These are phyloP conservation scores for Aleiodes leptofemur DNA, from an alignment of 2,888 invertebrate species.

Conservation along the genomic window DNA sequence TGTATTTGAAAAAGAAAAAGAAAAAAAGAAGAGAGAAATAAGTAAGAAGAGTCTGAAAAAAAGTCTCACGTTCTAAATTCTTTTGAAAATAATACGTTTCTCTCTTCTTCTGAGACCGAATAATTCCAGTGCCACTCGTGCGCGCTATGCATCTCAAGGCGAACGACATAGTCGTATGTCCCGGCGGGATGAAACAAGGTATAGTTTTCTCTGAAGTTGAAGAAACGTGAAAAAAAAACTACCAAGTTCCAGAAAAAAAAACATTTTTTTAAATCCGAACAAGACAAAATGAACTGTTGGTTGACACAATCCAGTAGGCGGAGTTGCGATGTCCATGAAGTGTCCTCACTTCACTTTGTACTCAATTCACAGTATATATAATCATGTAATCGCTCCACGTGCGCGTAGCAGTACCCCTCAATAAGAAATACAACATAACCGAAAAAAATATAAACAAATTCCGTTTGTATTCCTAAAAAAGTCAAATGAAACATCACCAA, in stretches of 20 bases:
- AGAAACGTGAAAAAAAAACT: conserved; percentile 1
- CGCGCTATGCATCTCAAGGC: conserved; percentile 39
- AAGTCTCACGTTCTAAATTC: conserved; percentile 34
- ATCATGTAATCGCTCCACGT: conserved; percentile 32
- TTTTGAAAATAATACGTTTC: conserved; percentile 29
- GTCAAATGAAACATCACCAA: background rate
- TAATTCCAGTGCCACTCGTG: conserved; percentile 1
- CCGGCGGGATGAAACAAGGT: background rate
- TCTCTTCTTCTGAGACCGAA: conserved; percentile 23
- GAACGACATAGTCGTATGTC: conserved; percentile 38
- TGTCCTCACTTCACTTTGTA: conserved; percentile 30
- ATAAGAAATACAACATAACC: background rate
- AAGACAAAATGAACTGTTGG: background rate
- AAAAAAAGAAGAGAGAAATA: conserved; percentile 19
- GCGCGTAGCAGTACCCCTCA: conserved; percentile 29
- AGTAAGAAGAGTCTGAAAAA: conserved; percentile 29
- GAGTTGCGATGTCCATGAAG: conserved; percentile 22
- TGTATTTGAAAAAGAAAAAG: background rate
- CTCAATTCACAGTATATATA: conserved; percentile 34
- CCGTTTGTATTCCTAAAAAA: conserved; percentile 9
- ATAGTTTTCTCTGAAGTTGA: conserved; percentile 17
- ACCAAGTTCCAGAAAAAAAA: background rate
- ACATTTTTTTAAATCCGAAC: background rate
- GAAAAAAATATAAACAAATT: background rate
- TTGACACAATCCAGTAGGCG: conserved; percentile 25